Evolutionary conservation across 2,113 vertebrate genomes (phyloP).

Genomic region (Furnarius figulus): DNA sequence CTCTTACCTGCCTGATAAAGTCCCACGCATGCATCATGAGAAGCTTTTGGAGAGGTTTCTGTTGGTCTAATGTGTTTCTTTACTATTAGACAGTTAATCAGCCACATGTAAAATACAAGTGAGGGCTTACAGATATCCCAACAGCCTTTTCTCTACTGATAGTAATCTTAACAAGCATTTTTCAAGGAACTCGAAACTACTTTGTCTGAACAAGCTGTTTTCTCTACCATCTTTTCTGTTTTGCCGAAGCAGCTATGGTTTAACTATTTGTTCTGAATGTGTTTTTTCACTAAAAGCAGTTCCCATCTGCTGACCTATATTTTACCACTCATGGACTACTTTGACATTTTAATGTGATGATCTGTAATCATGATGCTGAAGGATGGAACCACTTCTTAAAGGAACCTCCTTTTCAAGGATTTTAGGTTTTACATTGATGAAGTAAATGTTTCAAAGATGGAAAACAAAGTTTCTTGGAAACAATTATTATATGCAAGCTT

Average conservation of each 20-base stretch:
- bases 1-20: not conserved
- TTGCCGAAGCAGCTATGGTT: not conserved
- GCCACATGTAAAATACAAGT: slow-evolving; percentile 3
- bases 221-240: not conserved
- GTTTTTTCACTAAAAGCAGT: slow-evolving; percentile 14
- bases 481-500: not conserved
- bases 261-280: not conserved
- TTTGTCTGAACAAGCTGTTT: slow-evolving; percentile 28
- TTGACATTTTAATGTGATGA: not conserved
- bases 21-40: not conserved
- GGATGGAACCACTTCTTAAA: not conserved
- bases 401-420: not conserved
- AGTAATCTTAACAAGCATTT: slow-evolving; percentile 1
- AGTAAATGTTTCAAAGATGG: slow-evolving; percentile 15
- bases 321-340: not conserved
- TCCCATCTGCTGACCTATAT: slow-evolving; percentile 41
- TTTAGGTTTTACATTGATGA: slow-evolving; percentile 15
- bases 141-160: not conserved
- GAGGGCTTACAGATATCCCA: not conserved
- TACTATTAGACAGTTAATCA: not conserved
- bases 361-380: slow-evolving; percentile 4
- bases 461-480: not conserved
- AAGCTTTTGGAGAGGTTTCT: not conserved
- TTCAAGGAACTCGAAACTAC: not conserved
- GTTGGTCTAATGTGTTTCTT: not conserved